phyloP scores from a whole-genome alignment of 1,140 invertebrate species.

The Amyelois transitella region DNA sequence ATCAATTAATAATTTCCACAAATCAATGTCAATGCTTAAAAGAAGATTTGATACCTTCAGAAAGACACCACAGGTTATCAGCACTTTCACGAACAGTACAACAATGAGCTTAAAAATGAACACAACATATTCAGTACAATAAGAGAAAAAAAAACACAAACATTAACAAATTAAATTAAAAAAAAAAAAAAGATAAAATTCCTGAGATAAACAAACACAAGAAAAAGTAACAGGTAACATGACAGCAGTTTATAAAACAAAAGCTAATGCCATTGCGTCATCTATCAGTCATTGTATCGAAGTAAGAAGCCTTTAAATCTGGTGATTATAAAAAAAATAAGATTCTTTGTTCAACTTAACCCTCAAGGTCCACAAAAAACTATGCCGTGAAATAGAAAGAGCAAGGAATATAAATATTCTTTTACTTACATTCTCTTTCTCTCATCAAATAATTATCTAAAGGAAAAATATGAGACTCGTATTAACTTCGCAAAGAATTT shows the following conservation, averaged over 20 bases:
- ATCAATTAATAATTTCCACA: too few relatives aligned
- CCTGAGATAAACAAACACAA: not conserved
- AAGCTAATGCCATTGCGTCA: conserved; percentile 4
- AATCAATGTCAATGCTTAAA: too few relatives aligned
- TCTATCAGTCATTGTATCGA: conserved; percentile 19
- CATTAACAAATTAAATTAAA: not conserved
- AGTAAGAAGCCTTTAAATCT: not conserved
- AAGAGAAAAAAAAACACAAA: not conserved
- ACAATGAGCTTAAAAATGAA: not conserved
- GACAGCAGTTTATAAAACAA: not conserved
- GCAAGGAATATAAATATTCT: not conserved
- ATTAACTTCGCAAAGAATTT: too few relatives aligned
- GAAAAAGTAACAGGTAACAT: not conserved
- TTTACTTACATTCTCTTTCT: too few relatives aligned
- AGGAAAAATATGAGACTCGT: too few relatives aligned
- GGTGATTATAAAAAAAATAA: not conserved
- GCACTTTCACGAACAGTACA: not conserved
- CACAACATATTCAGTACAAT: not conserved
- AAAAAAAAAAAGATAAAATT: not conserved
- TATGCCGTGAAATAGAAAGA: not conserved
- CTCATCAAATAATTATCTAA: too few relatives aligned
- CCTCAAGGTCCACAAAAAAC: not conserved
- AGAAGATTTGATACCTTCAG: too few relatives aligned
- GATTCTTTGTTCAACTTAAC: not conserved
- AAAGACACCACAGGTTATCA: not conserved